Evolutionary conservation across 2,888 invertebrate species (phyloP), one percentile per base, ranked within the genome.

Genomic region (Chymomyza amoena): DNA sequence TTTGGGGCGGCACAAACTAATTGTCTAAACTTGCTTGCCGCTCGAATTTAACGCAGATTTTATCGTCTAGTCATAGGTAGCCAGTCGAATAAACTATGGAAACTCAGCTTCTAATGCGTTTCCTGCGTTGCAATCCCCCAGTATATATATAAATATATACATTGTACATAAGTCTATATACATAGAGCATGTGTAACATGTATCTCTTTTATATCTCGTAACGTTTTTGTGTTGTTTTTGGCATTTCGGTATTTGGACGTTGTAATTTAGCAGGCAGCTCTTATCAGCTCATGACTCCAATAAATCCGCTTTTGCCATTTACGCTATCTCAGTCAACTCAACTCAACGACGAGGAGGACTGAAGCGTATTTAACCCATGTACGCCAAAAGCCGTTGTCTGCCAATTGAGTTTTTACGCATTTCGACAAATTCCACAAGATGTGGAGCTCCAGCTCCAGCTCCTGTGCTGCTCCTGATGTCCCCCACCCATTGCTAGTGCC

Each of bases 361-460:
- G 74, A 68, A 72, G 75, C 71, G 79, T 66, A 71, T 76, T 80
- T 80, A 81, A 74, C 79, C 81, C 83, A 77, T 75, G 80, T 77
- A 74, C 61, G 56, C 39, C n/a, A n/a, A n/a, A n/a, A n/a, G n/a
- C n/a, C 28, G 51, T 18, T 77, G 70, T 57, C 66, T 32, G 32
- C 61, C 88, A 87, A 85, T 85, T 88, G 84, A 87, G 88, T 82
- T 88, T 84, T 82, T 87, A 88, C 85, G 84, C 83, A 84, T 77
- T 88, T 88, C 79, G 87, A 78, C 85, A 85, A 69, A 57, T 71
- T 72, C 72, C 68, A 72, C 73, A 52, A 54, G 69, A 66, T 16
- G 16, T 25, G 45, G 15, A 54, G 57, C 73, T 83, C 68, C 32
- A 7, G 32, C 9, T 32, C 28, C 4, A 28, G 28, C 73, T n/a